These are phyloP conservation scores for Diloba caeruleocephala DNA, from an alignment of 2,888 invertebrate species.

Conservation along the genomic window DNA sequence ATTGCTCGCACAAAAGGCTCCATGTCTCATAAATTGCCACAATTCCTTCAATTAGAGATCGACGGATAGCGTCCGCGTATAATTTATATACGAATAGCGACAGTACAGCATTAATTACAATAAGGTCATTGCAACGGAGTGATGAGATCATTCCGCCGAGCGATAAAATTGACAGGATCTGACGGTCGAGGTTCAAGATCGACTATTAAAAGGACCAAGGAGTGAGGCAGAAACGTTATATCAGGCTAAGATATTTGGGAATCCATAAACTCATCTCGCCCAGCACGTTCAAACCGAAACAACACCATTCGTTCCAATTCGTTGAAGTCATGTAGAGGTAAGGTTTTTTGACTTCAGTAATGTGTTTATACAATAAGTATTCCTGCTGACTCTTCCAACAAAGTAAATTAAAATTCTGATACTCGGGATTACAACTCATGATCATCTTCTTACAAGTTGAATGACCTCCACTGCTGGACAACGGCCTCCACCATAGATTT, in stretches of 20 bases:
- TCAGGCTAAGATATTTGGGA: conserved; percentile 36
- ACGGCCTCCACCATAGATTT: too few relatives aligned
- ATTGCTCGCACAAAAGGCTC: conserved; percentile 60
- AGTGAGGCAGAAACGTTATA: conserved; percentile 42
- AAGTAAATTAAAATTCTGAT: too few relatives aligned
- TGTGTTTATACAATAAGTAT: too few relatives aligned
- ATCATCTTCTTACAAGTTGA: too few relatives aligned
- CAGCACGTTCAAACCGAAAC: conserved; percentile 3
- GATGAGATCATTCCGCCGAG: conserved; percentile 72
- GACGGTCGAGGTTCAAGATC: conserved; percentile 43
- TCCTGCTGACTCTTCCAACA: too few relatives aligned
- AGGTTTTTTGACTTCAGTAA: not conserved
- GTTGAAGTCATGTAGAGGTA: not conserved
- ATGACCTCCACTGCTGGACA: too few relatives aligned
- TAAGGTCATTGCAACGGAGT: conserved; percentile 62
- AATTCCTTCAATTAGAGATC: conserved; percentile 82
- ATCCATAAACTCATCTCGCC: conserved; percentile 37
- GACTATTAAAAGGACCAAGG: conserved; percentile 44
- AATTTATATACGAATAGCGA: conserved; percentile 62
- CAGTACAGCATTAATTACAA: conserved; percentile 74
- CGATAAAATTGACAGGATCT: conserved; percentile 54
- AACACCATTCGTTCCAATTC: not conserved
- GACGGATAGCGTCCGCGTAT: conserved; percentile 75
- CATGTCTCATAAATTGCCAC: conserved; percentile 72
- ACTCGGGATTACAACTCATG: too few relatives aligned